Percentiles rank a stretch among this genome's conserved stretches.
Evolutionary conservation across 2,113 vertebrate genomes (phyloP).

Genomic region (Stercorarius parasiticus): DNA sequence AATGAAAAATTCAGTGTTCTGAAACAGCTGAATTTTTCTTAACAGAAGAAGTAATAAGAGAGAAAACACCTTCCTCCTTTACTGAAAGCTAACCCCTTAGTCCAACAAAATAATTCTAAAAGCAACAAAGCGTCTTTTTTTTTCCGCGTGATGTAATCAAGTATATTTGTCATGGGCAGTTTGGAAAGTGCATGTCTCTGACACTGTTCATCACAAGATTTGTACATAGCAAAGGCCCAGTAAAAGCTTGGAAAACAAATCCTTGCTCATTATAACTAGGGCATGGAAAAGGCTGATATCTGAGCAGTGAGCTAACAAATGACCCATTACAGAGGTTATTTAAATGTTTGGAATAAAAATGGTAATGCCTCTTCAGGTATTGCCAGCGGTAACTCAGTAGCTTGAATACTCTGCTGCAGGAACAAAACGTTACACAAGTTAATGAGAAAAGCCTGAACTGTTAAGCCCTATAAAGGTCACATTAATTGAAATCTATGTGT

Average conservation of each 20-base stretch:
- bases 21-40: not conserved
- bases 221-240: not conserved
- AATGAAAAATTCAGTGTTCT: not conserved
- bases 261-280: not conserved
- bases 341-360: slow-evolving; percentile 71
- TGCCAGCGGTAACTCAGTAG: slow-evolving; percentile 11
- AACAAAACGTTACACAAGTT: slow-evolving; percentile 18
- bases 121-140: not conserved
- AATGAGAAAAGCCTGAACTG: not conserved
- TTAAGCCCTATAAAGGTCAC: not conserved
- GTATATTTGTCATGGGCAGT: not conserved
- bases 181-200: not conserved
- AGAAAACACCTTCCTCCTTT: not conserved
- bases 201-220: not conserved
- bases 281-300: slow-evolving; percentile 42
- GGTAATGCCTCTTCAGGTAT: slow-evolving; percentile 54
- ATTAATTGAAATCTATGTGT: slow-evolving; percentile 25
- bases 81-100: not conserved
- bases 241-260: slow-evolving; percentile 31
- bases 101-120: not conserved
- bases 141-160: not conserved
- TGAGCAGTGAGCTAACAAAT: slow-evolving; percentile 37
- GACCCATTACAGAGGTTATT: slow-evolving; percentile 66
- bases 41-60: not conserved
- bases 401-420: slow-evolving; percentile 5